Evolutionary conservation across 2,888 invertebrate species (phyloP), one percentile per base, ranked within the genome.

Genomic region (Lymantria monacha): DNA sequence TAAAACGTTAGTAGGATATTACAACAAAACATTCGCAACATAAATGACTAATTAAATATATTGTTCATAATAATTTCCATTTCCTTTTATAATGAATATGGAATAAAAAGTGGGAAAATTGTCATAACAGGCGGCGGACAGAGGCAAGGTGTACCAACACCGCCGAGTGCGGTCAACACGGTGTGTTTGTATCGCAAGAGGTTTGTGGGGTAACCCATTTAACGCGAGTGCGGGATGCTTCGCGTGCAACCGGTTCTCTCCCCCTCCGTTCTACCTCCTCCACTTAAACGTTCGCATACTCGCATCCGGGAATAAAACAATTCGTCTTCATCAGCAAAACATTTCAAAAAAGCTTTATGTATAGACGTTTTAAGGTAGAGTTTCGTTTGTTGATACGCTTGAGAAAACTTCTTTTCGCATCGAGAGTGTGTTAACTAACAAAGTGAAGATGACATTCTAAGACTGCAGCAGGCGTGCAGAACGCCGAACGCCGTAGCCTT

Each of bases 161-260:
- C 46, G 48, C 55, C 59, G 52, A 59, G 51, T 63, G 59, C 63
- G 53, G 55, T 63, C 55, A 59, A 59, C 61, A 63, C 62, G 59
- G 55, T 59, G 63, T 70, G 80, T 87, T 81, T 86, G 76, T 87
- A 83, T 85, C 79, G 79, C 85, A 89, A 85, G 88, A 85, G 89
- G 89, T 90, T 77, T 90, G 87, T 90, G 85, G 90, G 87, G 87
- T 86, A 89, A 90, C 89, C 90, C 85, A 89, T 89, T 88, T 89
- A 85, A 72, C 71, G 82, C 81, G 66, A 76, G 71, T 72, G 79
- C 77, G 81, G 81, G 76, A 72, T 72, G 74, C 66, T 69, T 67
- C 63, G 49, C 58, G 9, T 71, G 77, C 77, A 76, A 86, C 87
- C 87, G 87, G 85, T 87, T 78, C 63, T 69, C 63, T 70, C 65